These are phyloP conservation scores for Megaceryle torquata DNA, from an alignment of 2,113 vertebrate species.

Conservation along the genomic window DNA sequence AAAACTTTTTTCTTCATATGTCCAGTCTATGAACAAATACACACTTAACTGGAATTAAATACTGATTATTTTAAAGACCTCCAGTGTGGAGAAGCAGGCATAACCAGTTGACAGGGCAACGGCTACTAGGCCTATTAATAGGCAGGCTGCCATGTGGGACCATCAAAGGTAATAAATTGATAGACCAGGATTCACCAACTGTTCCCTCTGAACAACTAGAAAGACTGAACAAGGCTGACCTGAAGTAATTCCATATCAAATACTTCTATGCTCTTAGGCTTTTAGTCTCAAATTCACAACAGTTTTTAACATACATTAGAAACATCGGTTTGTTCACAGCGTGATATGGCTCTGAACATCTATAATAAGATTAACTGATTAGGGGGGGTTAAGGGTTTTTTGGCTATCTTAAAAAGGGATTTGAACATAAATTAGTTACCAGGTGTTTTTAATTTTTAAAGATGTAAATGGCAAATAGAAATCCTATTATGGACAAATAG, in stretches of 20 bases:
- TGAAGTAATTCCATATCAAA: background rate
- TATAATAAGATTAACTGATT: background rate
- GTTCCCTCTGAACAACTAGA: background rate
- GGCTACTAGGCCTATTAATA: background rate
- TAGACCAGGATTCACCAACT: background rate
- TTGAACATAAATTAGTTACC: background rate
- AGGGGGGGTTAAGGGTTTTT: background rate
- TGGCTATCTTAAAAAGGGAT: background rate
- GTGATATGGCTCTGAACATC: background rate
- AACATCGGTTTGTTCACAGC: background rate
- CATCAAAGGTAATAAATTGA: background rate
- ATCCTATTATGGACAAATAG: background rate
- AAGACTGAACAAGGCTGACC: background rate
- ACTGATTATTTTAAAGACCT: background rate
- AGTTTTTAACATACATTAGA: background rate
- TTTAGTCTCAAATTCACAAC: background rate
- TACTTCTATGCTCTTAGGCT: background rate
- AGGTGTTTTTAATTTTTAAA: background rate
- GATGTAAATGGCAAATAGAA: background rate
- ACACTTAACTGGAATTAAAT: background rate
- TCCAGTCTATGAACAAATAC: background rate
- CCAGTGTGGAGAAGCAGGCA: background rate
- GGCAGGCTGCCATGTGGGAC: accelerated
- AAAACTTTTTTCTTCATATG: background rate
- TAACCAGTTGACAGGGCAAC: background rate